Conservation (phyloP, 2,888 invertebrate genomes). For the Nebria brevicollis region DNA sequence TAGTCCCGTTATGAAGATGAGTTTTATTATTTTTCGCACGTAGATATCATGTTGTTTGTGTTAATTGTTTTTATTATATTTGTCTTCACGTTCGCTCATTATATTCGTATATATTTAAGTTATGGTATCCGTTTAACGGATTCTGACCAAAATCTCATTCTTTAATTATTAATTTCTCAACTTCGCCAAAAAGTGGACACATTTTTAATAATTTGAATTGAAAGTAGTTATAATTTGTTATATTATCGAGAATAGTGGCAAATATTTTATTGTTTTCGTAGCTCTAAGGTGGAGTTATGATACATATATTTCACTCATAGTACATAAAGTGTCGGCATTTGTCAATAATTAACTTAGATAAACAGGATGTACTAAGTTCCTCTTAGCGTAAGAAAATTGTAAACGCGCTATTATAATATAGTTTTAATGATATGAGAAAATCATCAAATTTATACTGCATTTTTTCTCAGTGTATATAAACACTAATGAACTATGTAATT, state of each 20-base stretch:
- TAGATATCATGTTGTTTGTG: neutral
- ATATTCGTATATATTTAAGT: neutral
- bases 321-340: neutral
- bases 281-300: neutral
- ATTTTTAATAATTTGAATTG: too few species aligned
- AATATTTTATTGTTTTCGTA: neutral
- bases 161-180: too few species aligned
- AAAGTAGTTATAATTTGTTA: too few species aligned
- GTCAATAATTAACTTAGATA: constrained; percentile 21
- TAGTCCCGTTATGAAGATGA: constrained; percentile 14
- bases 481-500: too few species aligned
- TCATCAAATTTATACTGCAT: neutral
- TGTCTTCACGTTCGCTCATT: neutral
- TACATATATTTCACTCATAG: neutral
- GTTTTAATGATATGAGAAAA: constrained; percentile 16
- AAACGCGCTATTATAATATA: neutral
- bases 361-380: constrained; percentile 7
- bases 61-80: neutral
- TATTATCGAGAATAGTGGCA: neutral
- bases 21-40: constrained; percentile 6
- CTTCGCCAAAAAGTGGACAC: too few species aligned
- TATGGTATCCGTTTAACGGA: neutral
- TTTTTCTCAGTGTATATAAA: too few species aligned
- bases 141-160: neutral
- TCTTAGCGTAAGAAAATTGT: neutral